phyloP scores from a whole-genome alignment of 1,140 invertebrate genomes.

The Drosophila pseudoananassae region DNA sequence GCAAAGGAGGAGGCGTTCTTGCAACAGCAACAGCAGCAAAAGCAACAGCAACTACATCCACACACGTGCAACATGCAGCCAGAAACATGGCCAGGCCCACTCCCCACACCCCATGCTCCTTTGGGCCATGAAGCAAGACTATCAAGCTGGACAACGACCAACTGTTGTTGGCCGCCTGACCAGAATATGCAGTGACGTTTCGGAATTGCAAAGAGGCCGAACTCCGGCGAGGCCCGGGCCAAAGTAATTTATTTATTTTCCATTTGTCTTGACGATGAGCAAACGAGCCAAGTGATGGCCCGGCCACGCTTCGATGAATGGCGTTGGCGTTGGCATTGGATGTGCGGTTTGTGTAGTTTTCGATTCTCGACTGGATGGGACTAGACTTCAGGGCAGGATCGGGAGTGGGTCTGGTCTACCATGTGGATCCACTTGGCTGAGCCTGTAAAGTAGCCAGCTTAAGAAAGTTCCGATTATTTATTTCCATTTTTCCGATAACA shows the following conservation, averaged over 20 bases:
- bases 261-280: conserved; percentile 82
- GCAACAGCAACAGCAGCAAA: conserved; percentile 42
- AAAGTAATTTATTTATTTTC: conserved; percentile 82
- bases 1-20: conserved; percentile 58
- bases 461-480: conserved; percentile 12
- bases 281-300: conserved; percentile 80
- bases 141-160: conserved; percentile 66
- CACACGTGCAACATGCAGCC: conserved; percentile 45
- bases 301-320: conserved; percentile 75
- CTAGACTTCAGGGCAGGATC: conserved; percentile 5
- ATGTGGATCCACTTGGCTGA: conserved; percentile 24
- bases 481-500: no score
- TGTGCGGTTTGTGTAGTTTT: background rate
- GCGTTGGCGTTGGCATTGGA: conserved; percentile 51
- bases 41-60: conserved; percentile 2
- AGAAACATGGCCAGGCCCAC: conserved; percentile 29
- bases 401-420: conserved; percentile 2
- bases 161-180: conserved; percentile 62
- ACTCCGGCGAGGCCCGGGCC: conserved; percentile 42
- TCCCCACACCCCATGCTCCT: background rate
- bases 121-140: conserved; percentile 29
- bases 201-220: conserved; percentile 76
- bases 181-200: conserved; percentile 71
- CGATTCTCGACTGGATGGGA: conserved; percentile 2
- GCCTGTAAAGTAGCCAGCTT: conserved; percentile 4